A percentile compares a stretch with the other conserved stretches of the same genome.
These are phyloP conservation scores for Oxyura jamaicensis DNA, from an alignment of 2,113 vertebrate genomes.

Conservation along the genomic window DNA sequence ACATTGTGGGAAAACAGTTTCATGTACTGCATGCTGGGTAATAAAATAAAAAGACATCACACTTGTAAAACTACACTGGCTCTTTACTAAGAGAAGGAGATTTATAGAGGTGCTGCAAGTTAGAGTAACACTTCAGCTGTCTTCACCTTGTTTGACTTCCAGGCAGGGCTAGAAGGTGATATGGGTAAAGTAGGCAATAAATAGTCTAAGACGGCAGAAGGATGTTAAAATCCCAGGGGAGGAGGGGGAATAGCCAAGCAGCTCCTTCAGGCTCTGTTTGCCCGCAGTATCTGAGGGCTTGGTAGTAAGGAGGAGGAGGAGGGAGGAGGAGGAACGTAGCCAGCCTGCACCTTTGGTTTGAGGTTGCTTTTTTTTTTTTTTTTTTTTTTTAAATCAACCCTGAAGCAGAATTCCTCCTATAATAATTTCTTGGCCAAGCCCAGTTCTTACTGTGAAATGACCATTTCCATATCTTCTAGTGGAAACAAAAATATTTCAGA, in stretches of 20 bases:
- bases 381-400: not conserved
- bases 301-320: not conserved
- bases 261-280: not conserved
- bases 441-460: not conserved
- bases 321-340: not conserved
- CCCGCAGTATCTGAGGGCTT: not conserved
- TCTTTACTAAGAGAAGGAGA: slow-evolving; percentile 13
- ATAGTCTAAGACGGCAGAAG: not conserved
- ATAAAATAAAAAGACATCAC: slow-evolving; percentile 54
- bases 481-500: slow-evolving; percentile 44
- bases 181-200: not conserved
- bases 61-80: slow-evolving; percentile 23
- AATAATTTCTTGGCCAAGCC: not conserved
- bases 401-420: not conserved
- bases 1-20: slow-evolving; percentile 13
- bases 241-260: not conserved
- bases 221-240: not conserved
- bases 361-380: not conserved
- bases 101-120: slow-evolving; percentile 43
- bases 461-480: slow-evolving; percentile 28
- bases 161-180: slow-evolving; percentile 9
- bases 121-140: slow-evolving; percentile 42
- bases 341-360: not conserved
- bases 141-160: slow-evolving; percentile 36
- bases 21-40: slow-evolving; percentile 15